Conservation (phyloP, 2,797 vertebrate genomes). For the Tadarida brasiliensis region DNA sequence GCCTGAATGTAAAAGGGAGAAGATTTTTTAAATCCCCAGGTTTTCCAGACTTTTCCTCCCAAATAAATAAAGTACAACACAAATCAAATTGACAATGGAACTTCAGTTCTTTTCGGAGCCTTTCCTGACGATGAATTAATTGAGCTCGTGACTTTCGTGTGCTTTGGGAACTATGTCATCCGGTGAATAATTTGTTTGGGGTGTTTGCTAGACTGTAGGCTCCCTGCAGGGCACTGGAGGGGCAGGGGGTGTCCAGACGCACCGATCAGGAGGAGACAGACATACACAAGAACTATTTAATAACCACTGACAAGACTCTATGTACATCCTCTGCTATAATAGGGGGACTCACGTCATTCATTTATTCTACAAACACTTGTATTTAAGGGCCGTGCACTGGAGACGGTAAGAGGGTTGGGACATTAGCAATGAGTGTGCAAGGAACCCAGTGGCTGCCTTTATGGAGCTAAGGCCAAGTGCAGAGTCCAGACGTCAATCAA, state of each 20-base stretch:
- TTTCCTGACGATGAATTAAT: neutral
- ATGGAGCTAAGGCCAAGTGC: neutral
- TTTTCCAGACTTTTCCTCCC: neutral
- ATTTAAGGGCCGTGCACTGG: neutral
- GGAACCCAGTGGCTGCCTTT: neutral
- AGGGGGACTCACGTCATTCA: neutral
- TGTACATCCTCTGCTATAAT: accelerated
- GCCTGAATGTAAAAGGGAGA: neutral
- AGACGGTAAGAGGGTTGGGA: neutral
- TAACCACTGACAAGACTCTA: neutral
- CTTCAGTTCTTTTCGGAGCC: neutral
- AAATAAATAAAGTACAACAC: conserved; percentile 17
- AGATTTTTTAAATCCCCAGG: neutral
- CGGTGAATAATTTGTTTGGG: neutral
- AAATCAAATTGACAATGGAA: neutral
- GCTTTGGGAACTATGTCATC: neutral
- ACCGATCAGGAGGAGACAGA: no score
- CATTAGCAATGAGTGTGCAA: neutral
- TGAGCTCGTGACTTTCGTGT: neutral
- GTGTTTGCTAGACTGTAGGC: no score
- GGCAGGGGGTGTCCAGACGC: accelerated
- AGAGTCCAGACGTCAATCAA: neutral
- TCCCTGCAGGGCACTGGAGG: neutral
- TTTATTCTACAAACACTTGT: neutral
- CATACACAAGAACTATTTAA: neutral